Percentiles rank a stretch among this genome's conserved stretches.
Conservation (phyloP, 2,797 vertebrate species). For the Erethizon dorsatum region DNA sequence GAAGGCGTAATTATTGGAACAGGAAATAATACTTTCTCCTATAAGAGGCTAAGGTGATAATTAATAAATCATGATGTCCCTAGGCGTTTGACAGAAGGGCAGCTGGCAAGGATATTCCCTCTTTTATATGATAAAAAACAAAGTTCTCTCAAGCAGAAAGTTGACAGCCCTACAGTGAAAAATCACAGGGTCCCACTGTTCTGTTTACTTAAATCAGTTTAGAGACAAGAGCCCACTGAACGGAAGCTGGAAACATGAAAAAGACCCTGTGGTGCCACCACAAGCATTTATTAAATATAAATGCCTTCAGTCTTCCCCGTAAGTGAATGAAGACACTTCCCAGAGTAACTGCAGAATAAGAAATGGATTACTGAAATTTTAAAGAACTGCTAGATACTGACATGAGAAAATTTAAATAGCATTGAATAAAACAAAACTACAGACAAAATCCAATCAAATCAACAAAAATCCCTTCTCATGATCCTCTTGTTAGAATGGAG, state of each 20-base stretch:
- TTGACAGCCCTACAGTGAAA: not conserved
- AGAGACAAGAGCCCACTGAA: not conserved
- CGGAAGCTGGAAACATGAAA: not conserved
- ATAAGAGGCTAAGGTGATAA: not conserved
- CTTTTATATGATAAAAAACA: conserved; percentile 21
- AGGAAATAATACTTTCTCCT: not conserved
- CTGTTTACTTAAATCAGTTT: not conserved
- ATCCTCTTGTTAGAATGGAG: not conserved
- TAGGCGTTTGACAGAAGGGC: not conserved
- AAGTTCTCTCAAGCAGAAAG: not conserved
- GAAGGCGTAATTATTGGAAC: not conserved
- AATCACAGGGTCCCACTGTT: not conserved
- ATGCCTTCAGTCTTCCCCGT: not conserved
- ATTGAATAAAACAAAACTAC: not conserved
- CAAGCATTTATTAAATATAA: not conserved
- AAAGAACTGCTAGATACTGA: not conserved
- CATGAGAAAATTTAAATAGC: not conserved
- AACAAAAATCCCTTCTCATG: not conserved
- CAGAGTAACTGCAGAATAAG: not conserved
- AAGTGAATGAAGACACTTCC: not conserved
- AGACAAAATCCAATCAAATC: not conserved
- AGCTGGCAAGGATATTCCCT: not conserved
- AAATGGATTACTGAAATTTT: not conserved
- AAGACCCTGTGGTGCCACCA: not conserved
- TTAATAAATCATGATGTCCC: conserved; percentile 44